phyloP scores from a whole-genome alignment of 2,888 invertebrate species.

The Didymodactylos carnosus region DNA sequence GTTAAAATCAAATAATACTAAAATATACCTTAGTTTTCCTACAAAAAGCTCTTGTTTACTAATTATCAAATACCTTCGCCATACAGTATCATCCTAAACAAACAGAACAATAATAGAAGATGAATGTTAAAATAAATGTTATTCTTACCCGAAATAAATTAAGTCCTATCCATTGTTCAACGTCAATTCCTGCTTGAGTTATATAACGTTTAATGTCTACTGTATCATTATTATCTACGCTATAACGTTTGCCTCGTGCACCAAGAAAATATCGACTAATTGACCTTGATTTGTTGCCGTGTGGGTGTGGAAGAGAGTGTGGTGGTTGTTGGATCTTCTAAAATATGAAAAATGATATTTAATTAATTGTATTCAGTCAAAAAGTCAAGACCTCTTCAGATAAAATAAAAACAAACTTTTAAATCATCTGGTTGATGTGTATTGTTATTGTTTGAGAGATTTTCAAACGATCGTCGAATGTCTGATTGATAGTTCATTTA shows the following conservation, averaged over 20 bases:
- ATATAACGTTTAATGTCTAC: background rate
- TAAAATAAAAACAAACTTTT: too few relatives aligned
- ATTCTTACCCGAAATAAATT: background rate
- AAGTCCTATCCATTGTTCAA: background rate
- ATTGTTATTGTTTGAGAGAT: too few relatives aligned
- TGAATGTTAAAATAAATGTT: too few relatives aligned
- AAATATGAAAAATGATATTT: too few relatives aligned
- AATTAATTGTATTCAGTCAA: too few relatives aligned
- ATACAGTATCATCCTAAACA: background rate
- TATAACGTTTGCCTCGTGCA: background rate
- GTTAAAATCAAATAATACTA: background rate
- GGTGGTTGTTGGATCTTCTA: too few relatives aligned
- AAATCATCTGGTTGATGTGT: too few relatives aligned
- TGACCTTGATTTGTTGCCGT: background rate
- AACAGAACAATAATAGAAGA: too few relatives aligned
- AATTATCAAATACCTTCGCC: background rate
- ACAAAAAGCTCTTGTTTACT: background rate
- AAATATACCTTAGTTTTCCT: background rate
- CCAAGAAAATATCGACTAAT: background rate
- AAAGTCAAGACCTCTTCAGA: too few relatives aligned
- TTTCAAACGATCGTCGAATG: too few relatives aligned
- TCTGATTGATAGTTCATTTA: too few relatives aligned
- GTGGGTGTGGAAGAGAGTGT: too few relatives aligned
- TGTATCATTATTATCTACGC: background rate
- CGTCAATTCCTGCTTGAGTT: background rate